A percentile compares a stretch with the other conserved stretches of the same genome.
These are phyloP conservation scores for Drosophila mimica DNA, from an alignment of 2,888 invertebrate genomes.

Conservation along the genomic window DNA sequence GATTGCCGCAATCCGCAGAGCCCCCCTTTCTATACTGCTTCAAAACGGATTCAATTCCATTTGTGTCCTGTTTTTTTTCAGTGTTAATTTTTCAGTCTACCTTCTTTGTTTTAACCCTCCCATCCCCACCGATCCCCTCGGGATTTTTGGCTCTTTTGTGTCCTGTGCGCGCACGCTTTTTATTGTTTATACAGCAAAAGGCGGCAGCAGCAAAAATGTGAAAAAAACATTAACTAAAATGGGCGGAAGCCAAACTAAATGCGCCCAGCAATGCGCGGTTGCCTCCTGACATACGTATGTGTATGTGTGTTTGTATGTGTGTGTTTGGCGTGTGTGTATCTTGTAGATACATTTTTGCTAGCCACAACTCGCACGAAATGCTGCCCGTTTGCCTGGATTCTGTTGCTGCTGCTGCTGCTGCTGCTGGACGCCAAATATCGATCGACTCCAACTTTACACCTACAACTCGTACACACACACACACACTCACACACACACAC, in stretches of 20 bases:
- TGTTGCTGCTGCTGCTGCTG: constrained; percentile 48
- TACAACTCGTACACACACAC: not conserved
- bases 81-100: constrained; percentile 1
- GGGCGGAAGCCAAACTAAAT: constrained; percentile 62
- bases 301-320: constrained; percentile 15
- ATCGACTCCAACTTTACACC: constrained; percentile 40
- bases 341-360: constrained; percentile 69
- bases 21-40: not conserved
- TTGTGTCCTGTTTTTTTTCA: not conserved
- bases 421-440: constrained; percentile 71
- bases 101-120: not conserved
- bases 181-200: constrained; percentile 51
- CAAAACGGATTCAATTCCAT: constrained; percentile 1
- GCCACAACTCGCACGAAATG: constrained; percentile 57
- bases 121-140: too few species aligned
- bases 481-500: not conserved
- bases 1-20: not conserved
- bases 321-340: constrained; percentile 46
- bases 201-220: constrained; percentile 12
- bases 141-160: constrained; percentile 33
- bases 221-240: constrained; percentile 34
- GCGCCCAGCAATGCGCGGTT: constrained; percentile 6
- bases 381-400: not conserved
- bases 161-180: constrained; percentile 62
- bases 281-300: constrained; percentile 6